Evolutionary conservation across 2,888 invertebrate genomes (phyloP), one percentile per base, ranked within the genome.

Genomic region (Parascotia fuliginaria): DNA sequence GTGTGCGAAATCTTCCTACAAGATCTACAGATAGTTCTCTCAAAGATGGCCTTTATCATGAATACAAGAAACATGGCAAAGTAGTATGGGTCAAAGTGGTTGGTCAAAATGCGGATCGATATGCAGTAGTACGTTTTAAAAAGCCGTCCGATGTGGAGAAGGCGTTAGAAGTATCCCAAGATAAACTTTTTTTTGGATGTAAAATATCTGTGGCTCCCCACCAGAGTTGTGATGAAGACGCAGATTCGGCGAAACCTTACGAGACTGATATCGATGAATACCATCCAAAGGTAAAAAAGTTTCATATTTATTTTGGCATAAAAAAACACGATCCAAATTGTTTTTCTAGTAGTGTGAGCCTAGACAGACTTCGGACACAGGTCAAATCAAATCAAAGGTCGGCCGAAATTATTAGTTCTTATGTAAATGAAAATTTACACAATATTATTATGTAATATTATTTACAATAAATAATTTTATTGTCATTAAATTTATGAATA

Each of bases 21-120:
- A 94, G 98, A 74, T 98, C 97, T 74, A 95, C 96, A 83, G 98
- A 98, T 89, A 97, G 98, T 73, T 98, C 98, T 76, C 93, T 99
- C 72, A 98, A 98, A 92, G 99, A 99, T 92, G 99, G 98, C 67
- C 95, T 99, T 70, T 99, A 98, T 93, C 98, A 99, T 93, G 98
- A 98, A 92, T 99, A 98, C 94, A 99, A 99, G 93, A 99, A 98
- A 85, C 98, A 98, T 91, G 99, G 98, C 60, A 98, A 98, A 92
- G 98, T 98, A 74, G 97, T 97, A 72, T 97, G 97, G 95, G 98
- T 98, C 52, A 97, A 97, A 85, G 97, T 99, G 57, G 96, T 97
- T 60, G 98, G 98, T 15, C 96, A 97, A 75, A 97, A 96, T 67
- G 95, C 96, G 42, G 98, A 98, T 76, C 94, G 99, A 75, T 98